Evolutionary conservation across 2,888 invertebrate genomes (phyloP).

Genomic region (Cremastinae sp.): DNA sequence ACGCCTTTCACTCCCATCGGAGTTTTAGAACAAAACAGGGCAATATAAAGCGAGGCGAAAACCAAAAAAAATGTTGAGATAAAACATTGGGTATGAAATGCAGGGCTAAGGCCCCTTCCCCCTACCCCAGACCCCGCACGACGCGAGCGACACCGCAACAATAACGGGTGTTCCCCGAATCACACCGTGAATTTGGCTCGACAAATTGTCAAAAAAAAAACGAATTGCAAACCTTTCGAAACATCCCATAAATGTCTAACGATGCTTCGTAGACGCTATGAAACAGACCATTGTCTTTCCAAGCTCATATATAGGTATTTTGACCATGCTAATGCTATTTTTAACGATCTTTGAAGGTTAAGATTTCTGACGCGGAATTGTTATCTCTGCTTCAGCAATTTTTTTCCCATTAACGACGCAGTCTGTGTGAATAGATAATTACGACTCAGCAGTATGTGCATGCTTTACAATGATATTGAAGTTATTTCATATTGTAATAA

Average conservation of each 20-base stretch:
- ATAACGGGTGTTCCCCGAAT: conserved; percentile 24
- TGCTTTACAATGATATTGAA: too few species aligned
- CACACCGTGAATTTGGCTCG: conserved; percentile 9
- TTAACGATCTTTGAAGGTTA: conserved; percentile 2
- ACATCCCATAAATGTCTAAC: neutral
- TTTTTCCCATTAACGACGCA: neutral
- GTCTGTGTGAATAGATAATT: neutral
- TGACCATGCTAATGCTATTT: conserved; percentile 6
- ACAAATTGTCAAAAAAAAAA: neutral
- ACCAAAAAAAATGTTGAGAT: neutral
- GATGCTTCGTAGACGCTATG: neutral
- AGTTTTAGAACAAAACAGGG: conserved; percentile 14
- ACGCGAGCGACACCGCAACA: conserved; percentile 53
- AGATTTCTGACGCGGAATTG: conserved; percentile 20
- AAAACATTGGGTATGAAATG: conserved; percentile 20
- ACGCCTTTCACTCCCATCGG: conserved; percentile 22
- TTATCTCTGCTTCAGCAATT: neutral
- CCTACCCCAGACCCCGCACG: conserved; percentile 35
- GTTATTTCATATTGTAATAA: too few species aligned
- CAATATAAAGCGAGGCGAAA: conserved; percentile 11
- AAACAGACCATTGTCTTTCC: neutral
- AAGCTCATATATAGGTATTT: neutral
- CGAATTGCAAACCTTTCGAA: neutral
- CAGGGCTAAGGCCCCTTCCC: conserved; percentile 62
- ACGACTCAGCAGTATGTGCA: too few species aligned